These are phyloP conservation scores for Hyles lineata DNA, from an alignment of 2,888 invertebrate species.

Conservation along the genomic window DNA sequence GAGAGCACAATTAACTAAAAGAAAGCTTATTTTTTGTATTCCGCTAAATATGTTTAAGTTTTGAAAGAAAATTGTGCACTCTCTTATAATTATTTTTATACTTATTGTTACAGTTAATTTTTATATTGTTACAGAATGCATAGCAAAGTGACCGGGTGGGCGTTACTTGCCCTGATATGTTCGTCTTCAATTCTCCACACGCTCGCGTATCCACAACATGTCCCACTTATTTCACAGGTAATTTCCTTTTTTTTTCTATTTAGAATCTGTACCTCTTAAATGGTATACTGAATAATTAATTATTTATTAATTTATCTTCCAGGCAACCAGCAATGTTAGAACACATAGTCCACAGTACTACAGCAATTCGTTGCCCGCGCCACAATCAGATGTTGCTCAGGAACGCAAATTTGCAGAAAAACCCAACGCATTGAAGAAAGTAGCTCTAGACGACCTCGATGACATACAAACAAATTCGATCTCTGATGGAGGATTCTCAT, in stretches of 20 bases:
- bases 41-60: constrained; percentile 34
- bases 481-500: constrained; percentile 92
- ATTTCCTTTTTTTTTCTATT: background rate
- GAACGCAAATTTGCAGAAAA: constrained; percentile 95
- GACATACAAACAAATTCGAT: constrained; percentile 93
- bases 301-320: constrained; percentile 45
- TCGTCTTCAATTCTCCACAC: constrained; percentile 88
- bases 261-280: background rate
- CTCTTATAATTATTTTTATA: constrained; percentile 15
- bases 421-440: constrained; percentile 95
- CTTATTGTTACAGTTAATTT: constrained; percentile 60
- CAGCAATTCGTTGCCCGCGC: constrained; percentile 73
- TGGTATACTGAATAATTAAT: background rate
- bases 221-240: constrained; percentile 80
- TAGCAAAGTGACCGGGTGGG: constrained; percentile 88
- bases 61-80: no score
- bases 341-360: constrained; percentile 79
- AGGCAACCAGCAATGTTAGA: constrained; percentile 78
- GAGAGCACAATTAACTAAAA: constrained; percentile 66
- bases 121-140: constrained; percentile 79
- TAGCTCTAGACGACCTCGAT: constrained; percentile 91
- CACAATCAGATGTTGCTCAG: constrained; percentile 72
- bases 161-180: constrained; percentile 88
- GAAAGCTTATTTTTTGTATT: constrained; percentile 47
- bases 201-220: constrained; percentile 86